A percentile compares a stretch with the other conserved stretches of the same genome.
Evolutionary conservation across 2,888 invertebrate species (phyloP).

Genomic region (Synanthedon tipuliformis): DNA sequence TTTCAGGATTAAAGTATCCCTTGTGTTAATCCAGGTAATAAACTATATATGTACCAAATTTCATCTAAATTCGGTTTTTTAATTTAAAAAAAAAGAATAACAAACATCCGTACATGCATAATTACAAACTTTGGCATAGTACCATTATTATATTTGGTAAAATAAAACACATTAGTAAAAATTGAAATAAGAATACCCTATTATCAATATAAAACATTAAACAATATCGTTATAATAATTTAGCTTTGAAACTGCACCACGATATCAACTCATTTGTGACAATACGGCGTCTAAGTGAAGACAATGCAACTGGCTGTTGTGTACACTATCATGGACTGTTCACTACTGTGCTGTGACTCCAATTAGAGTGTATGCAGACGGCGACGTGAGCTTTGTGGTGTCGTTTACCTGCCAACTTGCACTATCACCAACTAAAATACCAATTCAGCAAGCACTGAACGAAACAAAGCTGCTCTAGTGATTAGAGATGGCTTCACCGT

Average conservation of each 20-base stretch:
- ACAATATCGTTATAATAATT: too few species aligned
- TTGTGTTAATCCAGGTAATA: too few species aligned
- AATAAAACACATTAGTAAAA: too few species aligned
- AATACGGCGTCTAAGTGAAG: background rate
- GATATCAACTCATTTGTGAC: background rate
- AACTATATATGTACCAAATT: too few species aligned
- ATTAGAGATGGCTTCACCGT: background rate
- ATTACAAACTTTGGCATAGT: too few species aligned
- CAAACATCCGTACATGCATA: too few species aligned
- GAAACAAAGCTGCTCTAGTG: background rate
- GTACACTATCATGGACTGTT: background rate
- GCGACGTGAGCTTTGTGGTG: constrained; percentile 9
- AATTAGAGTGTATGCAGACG: constrained; percentile 16
- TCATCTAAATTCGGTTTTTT: too few species aligned
- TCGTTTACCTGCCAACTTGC: constrained; percentile 28
- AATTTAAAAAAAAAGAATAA: too few species aligned
- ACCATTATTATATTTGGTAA: too few species aligned
- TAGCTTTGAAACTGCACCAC: background rate
- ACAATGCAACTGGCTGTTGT: background rate
- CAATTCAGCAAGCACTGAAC: background rate
- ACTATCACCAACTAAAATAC: constrained; percentile 2
- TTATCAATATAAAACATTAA: too few species aligned
- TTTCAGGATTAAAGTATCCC: too few species aligned
- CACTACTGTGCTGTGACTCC: constrained; percentile 24
- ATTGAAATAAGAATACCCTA: too few species aligned